phyloP scores from a whole-genome alignment of 2,888 invertebrate species.

The Diaperis boleti region DNA sequence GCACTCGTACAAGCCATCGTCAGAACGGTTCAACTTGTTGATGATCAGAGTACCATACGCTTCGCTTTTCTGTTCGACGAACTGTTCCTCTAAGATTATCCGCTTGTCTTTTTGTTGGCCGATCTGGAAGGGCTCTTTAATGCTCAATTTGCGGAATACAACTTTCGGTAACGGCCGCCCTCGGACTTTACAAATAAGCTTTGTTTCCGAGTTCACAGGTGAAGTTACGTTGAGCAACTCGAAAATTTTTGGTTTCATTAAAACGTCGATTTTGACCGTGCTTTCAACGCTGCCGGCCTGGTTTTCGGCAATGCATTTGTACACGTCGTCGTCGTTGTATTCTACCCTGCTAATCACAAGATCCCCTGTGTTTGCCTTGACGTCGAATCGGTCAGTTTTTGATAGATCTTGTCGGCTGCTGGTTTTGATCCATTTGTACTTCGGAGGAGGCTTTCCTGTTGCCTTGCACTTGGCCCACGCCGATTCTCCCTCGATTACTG shows the following conservation, averaged over 20 bases:
- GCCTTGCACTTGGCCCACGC: conserved; percentile 83
- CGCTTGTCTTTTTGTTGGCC: conserved; percentile 71
- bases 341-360: conserved; percentile 81
- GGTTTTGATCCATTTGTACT: conserved; percentile 85
- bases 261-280: conserved; percentile 75
- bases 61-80: conserved; percentile 70
- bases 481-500: conserved; percentile 85
- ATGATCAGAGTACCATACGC: conserved; percentile 78
- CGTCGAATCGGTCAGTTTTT: conserved; percentile 75
- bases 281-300: conserved; percentile 80
- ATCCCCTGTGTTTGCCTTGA: conserved; percentile 78
- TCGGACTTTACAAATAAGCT: conserved; percentile 80
- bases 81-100: conserved; percentile 75
- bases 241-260: conserved; percentile 85
- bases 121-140: conserved; percentile 73
- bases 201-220: conserved; percentile 73
- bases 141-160: conserved; percentile 83
- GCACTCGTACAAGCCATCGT: conserved; percentile 92
- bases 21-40: conserved; percentile 73
- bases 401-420: conserved; percentile 80
- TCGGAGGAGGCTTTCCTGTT: conserved; percentile 86
- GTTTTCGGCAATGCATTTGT: conserved; percentile 85
- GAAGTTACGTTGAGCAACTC: conserved; percentile 81
- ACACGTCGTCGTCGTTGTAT: conserved; percentile 83
- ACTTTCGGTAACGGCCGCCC: conserved; percentile 86